Evolutionary conservation across 2,888 invertebrate species (phyloP), one percentile per base, ranked within the genome.

Genomic region (Hirudinaria manillensis): DNA sequence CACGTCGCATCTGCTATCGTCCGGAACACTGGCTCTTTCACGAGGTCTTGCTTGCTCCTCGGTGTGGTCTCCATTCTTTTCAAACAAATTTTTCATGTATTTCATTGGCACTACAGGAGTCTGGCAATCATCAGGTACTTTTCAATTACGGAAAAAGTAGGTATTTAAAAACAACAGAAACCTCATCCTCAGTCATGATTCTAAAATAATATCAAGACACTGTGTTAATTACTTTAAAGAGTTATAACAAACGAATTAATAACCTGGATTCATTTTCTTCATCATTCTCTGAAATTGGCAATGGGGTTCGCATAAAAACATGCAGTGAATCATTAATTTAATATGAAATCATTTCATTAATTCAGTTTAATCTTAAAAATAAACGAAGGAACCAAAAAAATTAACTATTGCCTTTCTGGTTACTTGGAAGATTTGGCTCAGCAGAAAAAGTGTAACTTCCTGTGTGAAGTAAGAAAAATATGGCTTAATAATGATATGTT

Each of bases 71-170:
- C 10, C 32, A 55, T 38, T 56, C 72, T 72, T 75, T 67, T 77
- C 77, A 56, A 77, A 77, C 34, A 71, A 61, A 36, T 32, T 77
- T 21, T 74, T 55, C 38, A 77, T 76, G 3, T 70, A 75, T 24
- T 61, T 75, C 55, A 77, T 74, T 38, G 74, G 73, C 19, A 56
- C 67, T 36, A 70, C 32, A 7, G 76, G 75, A 29, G 75, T 72
- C 76, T 76, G 24, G 19, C 24, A 61, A 61, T 13, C 24, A 27
- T 61, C 6, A 16, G 10, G 29, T 45, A 45, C 45, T 45, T 45
- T 45, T 45, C 1, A 45, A 45, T 10, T 45, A 16, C 16, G 16
- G 6, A 45, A 16, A 3, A 45, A 45, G 45, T 45, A 45, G 16
- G 16, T 45, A 16, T 1, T 45, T 10, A 2, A 6, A 45, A 45